Evolutionary conservation across 2,888 invertebrate genomes (phyloP).

Genomic region (Tipula helvola): DNA sequence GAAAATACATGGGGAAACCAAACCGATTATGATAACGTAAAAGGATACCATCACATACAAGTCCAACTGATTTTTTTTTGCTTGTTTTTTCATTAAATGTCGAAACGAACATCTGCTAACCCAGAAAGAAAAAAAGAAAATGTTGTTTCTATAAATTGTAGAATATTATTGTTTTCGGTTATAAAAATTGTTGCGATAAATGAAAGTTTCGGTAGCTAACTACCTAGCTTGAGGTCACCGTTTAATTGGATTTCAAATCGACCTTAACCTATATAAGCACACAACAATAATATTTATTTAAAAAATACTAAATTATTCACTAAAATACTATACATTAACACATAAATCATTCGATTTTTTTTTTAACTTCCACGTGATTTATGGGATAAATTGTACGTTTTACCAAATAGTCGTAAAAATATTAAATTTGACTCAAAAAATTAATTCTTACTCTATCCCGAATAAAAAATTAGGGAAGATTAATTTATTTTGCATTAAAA

Average conservation of each 20-base stretch:
- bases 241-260: background rate
- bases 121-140: background rate
- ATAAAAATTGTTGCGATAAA: background rate
- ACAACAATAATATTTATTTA: background rate
- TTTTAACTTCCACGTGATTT: background rate
- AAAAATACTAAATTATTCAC: background rate
- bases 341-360: background rate
- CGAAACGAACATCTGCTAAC: background rate
- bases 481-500: background rate
- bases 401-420: background rate
- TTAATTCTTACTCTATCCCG: background rate
- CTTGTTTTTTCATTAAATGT: background rate
- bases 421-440: background rate
- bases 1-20: background rate
- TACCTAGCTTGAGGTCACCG: background rate
- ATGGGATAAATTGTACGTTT: background rate
- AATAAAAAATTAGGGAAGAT: background rate
- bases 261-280: background rate
- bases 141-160: background rate
- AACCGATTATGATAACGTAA: background rate
- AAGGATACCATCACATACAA: background rate
- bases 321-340: background rate
- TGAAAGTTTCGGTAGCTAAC: background rate
- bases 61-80: background rate
- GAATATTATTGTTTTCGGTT: background rate